Conservation (phyloP, 2,888 invertebrate genomes). For the Synanthedon tipuliformis region DNA sequence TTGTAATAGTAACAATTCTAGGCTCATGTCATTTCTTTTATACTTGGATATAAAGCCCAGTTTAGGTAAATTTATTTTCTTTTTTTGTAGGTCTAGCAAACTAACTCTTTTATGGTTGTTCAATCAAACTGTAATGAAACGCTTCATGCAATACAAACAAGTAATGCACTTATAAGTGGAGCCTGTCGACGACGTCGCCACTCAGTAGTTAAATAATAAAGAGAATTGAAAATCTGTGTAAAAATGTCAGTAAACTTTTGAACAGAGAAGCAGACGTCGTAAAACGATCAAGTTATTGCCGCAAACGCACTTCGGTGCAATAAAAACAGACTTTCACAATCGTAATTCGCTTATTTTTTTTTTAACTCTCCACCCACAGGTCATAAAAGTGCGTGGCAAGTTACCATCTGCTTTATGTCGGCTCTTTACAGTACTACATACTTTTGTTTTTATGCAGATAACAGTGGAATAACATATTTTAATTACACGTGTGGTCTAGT, state of each 20-base stretch:
- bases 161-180: neutral
- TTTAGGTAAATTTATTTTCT: too few relatives aligned
- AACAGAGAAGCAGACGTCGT: conserved; percentile 27
- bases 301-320: conserved; percentile 46
- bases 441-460: too few relatives aligned
- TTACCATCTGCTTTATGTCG: conserved; percentile 17
- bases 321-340: conserved; percentile 46
- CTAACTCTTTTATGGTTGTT: too few relatives aligned
- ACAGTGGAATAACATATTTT: too few relatives aligned
- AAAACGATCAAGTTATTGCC: conserved; percentile 53
- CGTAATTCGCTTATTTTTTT: conserved; percentile 45
- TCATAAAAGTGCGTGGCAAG: conserved; percentile 10
- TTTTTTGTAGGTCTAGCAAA: too few relatives aligned
- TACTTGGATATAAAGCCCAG: too few relatives aligned
- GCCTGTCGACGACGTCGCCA: neutral
- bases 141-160: neutral
- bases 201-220: neutral
- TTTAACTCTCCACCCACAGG: conserved; percentile 20
- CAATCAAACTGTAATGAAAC: too few relatives aligned
- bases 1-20: too few relatives aligned
- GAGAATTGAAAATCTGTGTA: conserved; percentile 1
- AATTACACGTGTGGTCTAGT: too few relatives aligned
- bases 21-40: too few relatives aligned
- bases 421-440: too few relatives aligned
- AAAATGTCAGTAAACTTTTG: conserved; percentile 33